These are phyloP conservation scores for Mnemiopsis leidyi DNA, from an alignment of 37 sponge, comb jelly and placozoan genomes.

Conservation along the genomic window DNA sequence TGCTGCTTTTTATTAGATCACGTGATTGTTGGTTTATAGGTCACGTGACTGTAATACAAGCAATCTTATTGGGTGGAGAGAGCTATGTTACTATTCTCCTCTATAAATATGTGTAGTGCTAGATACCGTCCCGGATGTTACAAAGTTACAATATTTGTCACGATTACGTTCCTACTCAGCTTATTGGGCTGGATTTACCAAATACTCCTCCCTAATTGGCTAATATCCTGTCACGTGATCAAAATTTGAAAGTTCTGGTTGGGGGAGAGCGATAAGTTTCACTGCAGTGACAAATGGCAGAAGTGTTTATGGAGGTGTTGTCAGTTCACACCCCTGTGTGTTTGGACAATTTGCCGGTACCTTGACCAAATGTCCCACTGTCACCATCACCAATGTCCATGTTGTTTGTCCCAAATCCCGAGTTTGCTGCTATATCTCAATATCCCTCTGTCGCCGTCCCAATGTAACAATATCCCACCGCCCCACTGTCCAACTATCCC, in stretches of 20 bases:
- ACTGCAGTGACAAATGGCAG: not conserved
- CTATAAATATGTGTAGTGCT: no score
- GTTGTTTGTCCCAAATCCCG: no score
- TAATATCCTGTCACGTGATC: not conserved
- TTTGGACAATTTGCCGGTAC: not conserved
- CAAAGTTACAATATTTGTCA: not conserved
- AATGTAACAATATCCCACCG: no score
- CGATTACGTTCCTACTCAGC: not conserved
- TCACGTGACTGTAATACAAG: not conserved
- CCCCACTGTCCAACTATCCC: no score
- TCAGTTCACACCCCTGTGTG: not conserved
- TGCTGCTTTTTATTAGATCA: not conserved
- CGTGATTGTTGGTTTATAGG: not conserved
- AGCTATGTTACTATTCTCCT: not conserved
- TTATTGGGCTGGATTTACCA: not conserved
- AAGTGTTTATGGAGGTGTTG: not conserved
- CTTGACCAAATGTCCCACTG: no score
- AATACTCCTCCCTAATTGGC: not conserved
- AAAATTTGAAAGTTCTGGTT: not conserved
- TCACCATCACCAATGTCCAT: no score
- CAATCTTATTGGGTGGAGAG: not conserved
- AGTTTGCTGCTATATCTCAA: no score
- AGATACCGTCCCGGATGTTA: not conserved
- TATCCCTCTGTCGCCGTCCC: no score
- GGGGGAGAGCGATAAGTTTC: not conserved